A percentile compares a stretch with the other conserved stretches of the same genome.
Conservation (phyloP, 2,888 invertebrate genomes). For the Neria commutata region DNA sequence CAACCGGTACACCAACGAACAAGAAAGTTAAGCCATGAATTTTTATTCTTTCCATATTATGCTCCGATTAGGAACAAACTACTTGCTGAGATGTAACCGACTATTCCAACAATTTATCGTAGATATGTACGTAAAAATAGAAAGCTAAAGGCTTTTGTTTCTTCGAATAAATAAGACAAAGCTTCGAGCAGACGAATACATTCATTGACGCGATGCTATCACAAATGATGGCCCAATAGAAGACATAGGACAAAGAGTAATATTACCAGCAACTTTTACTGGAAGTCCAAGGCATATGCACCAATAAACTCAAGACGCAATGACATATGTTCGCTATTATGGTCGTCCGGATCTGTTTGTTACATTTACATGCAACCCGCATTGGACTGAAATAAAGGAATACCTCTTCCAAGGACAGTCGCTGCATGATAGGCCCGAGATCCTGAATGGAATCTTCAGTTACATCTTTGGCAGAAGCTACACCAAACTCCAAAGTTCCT, state of each 20-base stretch:
- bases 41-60: neutral
- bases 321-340: constrained; percentile 13
- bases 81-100: neutral
- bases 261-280: constrained; percentile 20
- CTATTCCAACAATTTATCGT: neutral
- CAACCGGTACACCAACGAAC: neutral
- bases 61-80: neutral
- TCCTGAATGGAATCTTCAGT: too few species aligned
- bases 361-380: constrained; percentile 23
- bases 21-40: neutral
- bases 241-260: constrained; percentile 18
- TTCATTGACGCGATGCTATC: constrained; percentile 48
- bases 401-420: constrained; percentile 8
- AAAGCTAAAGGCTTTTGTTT: neutral
- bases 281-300: constrained; percentile 28
- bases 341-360: constrained; percentile 24
- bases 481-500: too few species aligned
- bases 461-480: too few species aligned
- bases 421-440: constrained; percentile 20
- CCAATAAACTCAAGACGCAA: constrained; percentile 22
- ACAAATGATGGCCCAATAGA: constrained; percentile 22
- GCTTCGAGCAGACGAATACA: constrained; percentile 38
- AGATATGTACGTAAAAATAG: neutral
- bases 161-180: neutral
- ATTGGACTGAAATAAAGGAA: constrained; percentile 16